A percentile compares a stretch with the other conserved stretches of the same genome.
phyloP scores from a whole-genome alignment of 1,140 invertebrate species.

The Drosophila cardini region DNA sequence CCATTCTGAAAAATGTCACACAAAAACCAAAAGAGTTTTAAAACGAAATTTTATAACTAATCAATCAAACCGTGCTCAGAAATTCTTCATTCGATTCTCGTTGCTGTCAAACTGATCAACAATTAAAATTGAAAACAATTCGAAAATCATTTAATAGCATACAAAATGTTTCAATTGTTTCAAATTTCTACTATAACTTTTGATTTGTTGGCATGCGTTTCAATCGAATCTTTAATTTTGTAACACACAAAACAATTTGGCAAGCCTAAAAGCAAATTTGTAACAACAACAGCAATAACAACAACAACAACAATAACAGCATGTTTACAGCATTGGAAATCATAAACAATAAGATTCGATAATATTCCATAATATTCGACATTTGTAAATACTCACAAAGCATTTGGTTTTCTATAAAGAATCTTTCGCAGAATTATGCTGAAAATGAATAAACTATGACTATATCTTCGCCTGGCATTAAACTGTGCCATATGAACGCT shows the following conservation, averaged over 20 bases:
- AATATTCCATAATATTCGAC: constrained; percentile 28
- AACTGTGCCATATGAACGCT: constrained; percentile 57
- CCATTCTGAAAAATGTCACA: constrained; percentile 87
- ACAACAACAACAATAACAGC: constrained; percentile 29
- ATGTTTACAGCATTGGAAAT: constrained; percentile 22
- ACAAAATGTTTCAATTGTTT: neutral
- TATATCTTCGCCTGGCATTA: constrained; percentile 63
- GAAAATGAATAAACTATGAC: constrained; percentile 77
- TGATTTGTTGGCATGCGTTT: constrained; percentile 28
- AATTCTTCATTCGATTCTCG: constrained; percentile 40
- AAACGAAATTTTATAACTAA: neutral
- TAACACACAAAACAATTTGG: constrained; percentile 33
- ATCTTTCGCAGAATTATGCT: constrained; percentile 79
- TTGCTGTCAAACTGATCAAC: constrained; percentile 16
- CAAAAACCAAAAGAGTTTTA: neutral
- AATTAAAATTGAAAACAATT: constrained; percentile 18
- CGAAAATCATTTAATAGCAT: neutral
- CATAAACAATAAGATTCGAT: constrained; percentile 14
- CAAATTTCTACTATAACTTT: neutral
- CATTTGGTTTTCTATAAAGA: constrained; percentile 70
- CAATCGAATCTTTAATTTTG: constrained; percentile 40
- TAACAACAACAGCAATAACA: constrained; percentile 31
- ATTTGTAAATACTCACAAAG: constrained; percentile 68
- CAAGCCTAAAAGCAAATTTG: constrained; percentile 17
- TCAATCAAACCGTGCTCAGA: constrained; percentile 29